These are phyloP conservation scores for Erethizon dorsatum DNA, from an alignment of 2,797 vertebrate species.

Conservation along the genomic window DNA sequence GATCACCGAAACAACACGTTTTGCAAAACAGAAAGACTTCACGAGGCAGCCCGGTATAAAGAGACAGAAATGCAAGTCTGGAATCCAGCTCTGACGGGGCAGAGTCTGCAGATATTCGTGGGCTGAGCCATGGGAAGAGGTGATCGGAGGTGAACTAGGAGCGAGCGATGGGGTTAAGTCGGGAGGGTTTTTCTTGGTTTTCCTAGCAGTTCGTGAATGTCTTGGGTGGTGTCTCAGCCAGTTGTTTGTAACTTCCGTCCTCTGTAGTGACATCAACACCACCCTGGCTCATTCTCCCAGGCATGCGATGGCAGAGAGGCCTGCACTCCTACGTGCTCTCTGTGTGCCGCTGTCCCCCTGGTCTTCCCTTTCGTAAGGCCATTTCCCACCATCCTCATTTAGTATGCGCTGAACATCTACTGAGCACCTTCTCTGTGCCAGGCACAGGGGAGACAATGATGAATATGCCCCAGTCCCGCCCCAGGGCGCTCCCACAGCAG, in stretches of 20 bases:
- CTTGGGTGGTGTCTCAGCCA: not conserved
- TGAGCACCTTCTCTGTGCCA: not conserved
- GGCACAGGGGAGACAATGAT: not conserved
- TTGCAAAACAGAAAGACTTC: not conserved
- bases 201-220: not conserved
- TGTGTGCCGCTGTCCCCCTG: rapidly evolving
- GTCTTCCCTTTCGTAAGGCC: not conserved
- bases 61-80: not conserved
- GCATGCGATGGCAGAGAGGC: rapidly evolving
- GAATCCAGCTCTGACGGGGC: too few species aligned
- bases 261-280: rapidly evolving
- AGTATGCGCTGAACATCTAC: not conserved
- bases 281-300: not conserved
- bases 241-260: rapidly evolving
- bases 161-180: rapidly evolving
- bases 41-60: not conserved
- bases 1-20: not conserved
- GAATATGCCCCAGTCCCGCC: not conserved
- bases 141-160: not conserved
- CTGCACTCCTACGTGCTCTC: rapidly evolving
- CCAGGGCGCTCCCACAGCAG: rapidly evolving
- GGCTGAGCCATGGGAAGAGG: not conserved
- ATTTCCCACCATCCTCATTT: not conserved
- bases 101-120: not conserved
- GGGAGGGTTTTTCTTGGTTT: not conserved